A percentile compares a stretch with the other conserved stretches of the same genome.
phyloP scores from a whole-genome alignment of 92 coral and sea anemone genomes.

The Porites divaricata region DNA sequence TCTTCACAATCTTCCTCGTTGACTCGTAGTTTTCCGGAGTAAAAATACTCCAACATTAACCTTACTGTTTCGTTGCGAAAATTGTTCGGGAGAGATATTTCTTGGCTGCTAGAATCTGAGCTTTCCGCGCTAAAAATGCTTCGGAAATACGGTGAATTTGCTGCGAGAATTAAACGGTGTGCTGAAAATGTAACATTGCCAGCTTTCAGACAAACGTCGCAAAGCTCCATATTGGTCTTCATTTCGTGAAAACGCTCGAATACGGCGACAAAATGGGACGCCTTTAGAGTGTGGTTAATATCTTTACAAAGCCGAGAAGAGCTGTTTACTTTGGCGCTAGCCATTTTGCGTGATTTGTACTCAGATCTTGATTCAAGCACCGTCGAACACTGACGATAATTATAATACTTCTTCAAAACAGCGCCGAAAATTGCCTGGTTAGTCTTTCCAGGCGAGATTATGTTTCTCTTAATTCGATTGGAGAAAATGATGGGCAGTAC shows the following conservation, averaged over 20 bases:
- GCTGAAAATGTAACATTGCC: conserved; percentile 78
- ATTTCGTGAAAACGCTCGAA: conserved; percentile 73
- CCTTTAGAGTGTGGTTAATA: conserved; percentile 17
- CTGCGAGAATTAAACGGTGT: conserved; percentile 83
- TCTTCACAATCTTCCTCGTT: conserved; percentile 64
- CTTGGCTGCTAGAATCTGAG: conserved; percentile 2
- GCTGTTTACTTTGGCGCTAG: conserved; percentile 8
- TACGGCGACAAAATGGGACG: conserved; percentile 31
- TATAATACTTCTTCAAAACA: no score
- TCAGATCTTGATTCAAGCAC: background rate
- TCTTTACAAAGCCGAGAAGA: conserved; percentile 12
- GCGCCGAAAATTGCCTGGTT: background rate
- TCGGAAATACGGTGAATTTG: conserved; percentile 80
- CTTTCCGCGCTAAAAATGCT: conserved; percentile 38
- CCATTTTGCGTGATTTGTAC: conserved; percentile 18
- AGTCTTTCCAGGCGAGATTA: background rate
- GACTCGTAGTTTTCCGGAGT: conserved; percentile 72
- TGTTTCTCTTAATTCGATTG: background rate
- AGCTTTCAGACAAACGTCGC: conserved; percentile 78
- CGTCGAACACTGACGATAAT: background rate
- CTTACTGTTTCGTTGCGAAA: conserved; percentile 72
- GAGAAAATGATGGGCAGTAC: background rate
- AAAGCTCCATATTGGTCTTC: conserved; percentile 80
- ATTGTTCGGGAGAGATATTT: conserved; percentile 57
- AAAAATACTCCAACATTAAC: conserved; percentile 79